Percentiles rank a stretch among this genome's conserved stretches.
Conservation (phyloP, 1,140 invertebrate species). For the Dryas iulia region DNA sequence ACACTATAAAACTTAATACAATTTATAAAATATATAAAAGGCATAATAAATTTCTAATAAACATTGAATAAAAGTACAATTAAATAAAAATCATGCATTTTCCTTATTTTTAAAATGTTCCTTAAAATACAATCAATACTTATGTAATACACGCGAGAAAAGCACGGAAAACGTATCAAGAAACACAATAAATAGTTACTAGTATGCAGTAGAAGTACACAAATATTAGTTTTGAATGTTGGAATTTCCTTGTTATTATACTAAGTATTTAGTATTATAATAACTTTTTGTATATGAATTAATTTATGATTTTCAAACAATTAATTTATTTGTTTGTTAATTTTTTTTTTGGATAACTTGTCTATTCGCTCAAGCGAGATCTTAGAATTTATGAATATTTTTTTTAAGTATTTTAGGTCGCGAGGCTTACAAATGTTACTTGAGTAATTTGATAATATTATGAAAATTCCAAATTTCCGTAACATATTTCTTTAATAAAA, state of each 20-base stretch:
- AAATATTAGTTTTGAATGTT: not conserved
- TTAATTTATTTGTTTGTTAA: no score
- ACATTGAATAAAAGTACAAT: no score
- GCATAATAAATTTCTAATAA: no score
- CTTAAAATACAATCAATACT: no score
- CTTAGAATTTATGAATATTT: constrained; percentile 1
- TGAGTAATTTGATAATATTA: not conserved
- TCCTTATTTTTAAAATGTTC: no score
- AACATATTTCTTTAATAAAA: not conserved
- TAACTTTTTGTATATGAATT: not conserved
- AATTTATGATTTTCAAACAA: not conserved
- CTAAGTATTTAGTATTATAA: no score
- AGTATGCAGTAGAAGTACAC: not conserved
- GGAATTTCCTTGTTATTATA: not conserved
- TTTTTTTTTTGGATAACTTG: no score
- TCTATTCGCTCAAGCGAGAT: no score
- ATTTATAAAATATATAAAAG: no score
- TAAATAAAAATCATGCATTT: no score
- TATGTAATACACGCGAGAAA: not conserved
- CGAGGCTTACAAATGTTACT: constrained; percentile 6
- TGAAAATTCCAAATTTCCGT: not conserved
- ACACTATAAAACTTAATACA: no score
- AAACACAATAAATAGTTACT: not conserved
- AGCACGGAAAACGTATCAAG: not conserved
- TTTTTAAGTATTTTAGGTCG: constrained; percentile 11